Conservation (phyloP, 2,888 invertebrate species). For the Micoletzkya japonica region DNA sequence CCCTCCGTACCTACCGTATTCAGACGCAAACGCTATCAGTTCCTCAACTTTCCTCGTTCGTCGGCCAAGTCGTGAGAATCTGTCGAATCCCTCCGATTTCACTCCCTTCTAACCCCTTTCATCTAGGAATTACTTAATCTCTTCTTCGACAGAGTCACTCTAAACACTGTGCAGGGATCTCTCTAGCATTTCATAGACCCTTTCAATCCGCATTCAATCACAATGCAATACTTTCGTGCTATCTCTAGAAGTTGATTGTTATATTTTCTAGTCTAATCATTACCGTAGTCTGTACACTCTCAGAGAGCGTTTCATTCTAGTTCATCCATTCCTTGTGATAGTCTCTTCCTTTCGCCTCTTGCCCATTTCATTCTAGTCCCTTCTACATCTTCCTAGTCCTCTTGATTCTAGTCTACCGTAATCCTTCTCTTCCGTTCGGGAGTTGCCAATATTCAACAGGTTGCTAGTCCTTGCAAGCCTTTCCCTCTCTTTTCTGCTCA, state of each 20-base stretch:
- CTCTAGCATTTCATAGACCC: conserved; percentile 1
- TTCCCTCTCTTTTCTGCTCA: too few relatives aligned
- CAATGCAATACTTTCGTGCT: conserved; percentile 8
- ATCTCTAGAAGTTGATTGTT: conserved; percentile 8
- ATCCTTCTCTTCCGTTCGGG: too few relatives aligned
- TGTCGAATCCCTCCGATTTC: background rate
- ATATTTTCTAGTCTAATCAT: conserved; percentile 7
- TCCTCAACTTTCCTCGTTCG: conserved; percentile 58
- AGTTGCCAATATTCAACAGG: too few relatives aligned
- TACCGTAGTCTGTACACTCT: background rate
- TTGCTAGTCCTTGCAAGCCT: too few relatives aligned
- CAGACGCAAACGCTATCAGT: conserved; percentile 58
- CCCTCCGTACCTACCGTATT: too few relatives aligned
- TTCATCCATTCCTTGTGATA: background rate
- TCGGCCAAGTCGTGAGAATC: conserved; percentile 47
- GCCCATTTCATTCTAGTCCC: too few relatives aligned
- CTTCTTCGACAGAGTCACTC: conserved; percentile 5
- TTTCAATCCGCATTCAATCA: background rate
- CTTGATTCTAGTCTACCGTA: too few relatives aligned
- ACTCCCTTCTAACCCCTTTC: background rate
- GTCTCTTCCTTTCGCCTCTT: too few relatives aligned
- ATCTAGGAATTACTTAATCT: background rate
- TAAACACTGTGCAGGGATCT: conserved; percentile 1
- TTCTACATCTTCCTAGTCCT: too few relatives aligned
- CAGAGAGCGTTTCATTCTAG: background rate